Base-by-base conservation (phyloP, 2,888 invertebrate genomes). In the Acrobeloides nanus region DNA sequence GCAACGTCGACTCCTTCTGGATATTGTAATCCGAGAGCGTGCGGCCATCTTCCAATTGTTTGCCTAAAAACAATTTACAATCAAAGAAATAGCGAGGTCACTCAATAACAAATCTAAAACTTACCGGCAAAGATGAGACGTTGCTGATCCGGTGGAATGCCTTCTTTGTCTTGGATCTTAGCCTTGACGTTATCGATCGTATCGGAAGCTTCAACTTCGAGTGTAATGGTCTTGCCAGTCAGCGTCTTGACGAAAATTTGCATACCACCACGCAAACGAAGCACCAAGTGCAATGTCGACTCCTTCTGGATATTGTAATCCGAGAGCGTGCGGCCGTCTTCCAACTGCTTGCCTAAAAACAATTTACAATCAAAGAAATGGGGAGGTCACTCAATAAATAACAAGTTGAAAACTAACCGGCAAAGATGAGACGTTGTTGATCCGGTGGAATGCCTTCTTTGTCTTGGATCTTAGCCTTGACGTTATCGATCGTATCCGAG, bases 241-340 rank as follows among this genome's bases (percentile, higher is more conserved):
- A 89, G 81, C 67, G 89, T 89, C 80, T 89, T 89, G 59, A 89
- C 89, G 77, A 89, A 93, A 79, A 93, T 92, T 82, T 93, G 92
- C 89, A 89, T 89, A 10, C 56, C 56, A 17, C 56, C 56, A 15
- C 56, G 55, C 32, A 55, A 52, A 17, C 56, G 51, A 24, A 55
- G 48, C 32, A 55, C 56, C 12, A 55, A 29, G 26, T 56, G 53
- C 37, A 55, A 51, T 34, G 55, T 56, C 15, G 56, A 55, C 38
- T 51, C 56, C 46, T 55, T 56, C 45, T 54, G 50, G 45, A 56
- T 56, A 47, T 56, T 56, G 46, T 56, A 55, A 18, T 55, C 20
- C 18, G 15, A 55, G 31, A 90, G 79, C 1, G 89, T 89, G 43
- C 87, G 82, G 4, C 87, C 89, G 81, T 90, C 89, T 79, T 90